These are phyloP conservation scores for Rhyacichthys aspro DNA, from an alignment of 2,797 vertebrate species.

Conservation along the genomic window DNA sequence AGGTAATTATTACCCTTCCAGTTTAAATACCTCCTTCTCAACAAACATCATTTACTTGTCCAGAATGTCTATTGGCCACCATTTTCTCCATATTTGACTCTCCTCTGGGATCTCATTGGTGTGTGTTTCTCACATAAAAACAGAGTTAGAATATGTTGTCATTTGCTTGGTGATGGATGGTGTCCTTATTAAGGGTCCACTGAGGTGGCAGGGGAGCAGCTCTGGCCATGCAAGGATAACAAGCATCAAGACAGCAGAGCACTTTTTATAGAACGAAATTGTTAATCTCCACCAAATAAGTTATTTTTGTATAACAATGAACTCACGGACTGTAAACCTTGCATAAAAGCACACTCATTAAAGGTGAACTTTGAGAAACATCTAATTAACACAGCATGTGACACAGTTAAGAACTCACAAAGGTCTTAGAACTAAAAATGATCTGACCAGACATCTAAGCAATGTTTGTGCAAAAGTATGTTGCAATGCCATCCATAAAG, in stretches of 20 bases:
- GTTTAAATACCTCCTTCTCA: not conserved
- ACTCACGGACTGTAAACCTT: not conserved
- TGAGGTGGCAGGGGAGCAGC: slow-evolving; percentile 35
- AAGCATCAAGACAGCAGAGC: slow-evolving; percentile 13
- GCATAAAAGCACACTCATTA: not conserved
- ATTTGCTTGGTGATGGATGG: slow-evolving; percentile 43
- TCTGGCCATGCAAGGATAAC: slow-evolving; percentile 20
- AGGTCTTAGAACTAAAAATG: too few species aligned
- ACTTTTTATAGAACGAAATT: not conserved
- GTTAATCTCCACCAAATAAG: not conserved
- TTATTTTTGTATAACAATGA: not conserved
- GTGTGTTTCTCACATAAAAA: slow-evolving; percentile 25
- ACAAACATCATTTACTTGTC: not conserved
- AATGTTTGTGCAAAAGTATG: not conserved
- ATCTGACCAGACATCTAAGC: too few species aligned
- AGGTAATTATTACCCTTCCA: slow-evolving; percentile 9
- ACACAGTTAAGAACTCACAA: not conserved
- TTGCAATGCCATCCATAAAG: not conserved
- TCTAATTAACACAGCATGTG: not conserved
- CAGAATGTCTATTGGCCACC: not conserved
- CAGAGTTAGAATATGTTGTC: slow-evolving; percentile 27
- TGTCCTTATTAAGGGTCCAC: slow-evolving; percentile 44
- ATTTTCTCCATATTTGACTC: slow-evolving; percentile 24
- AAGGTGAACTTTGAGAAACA: not conserved
- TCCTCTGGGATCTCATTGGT: slow-evolving; percentile 46